Evolutionary conservation across 2,113 vertebrate genomes (phyloP), one percentile per base, ranked within the genome.

Genomic region (Elanoides forficatus): DNA sequence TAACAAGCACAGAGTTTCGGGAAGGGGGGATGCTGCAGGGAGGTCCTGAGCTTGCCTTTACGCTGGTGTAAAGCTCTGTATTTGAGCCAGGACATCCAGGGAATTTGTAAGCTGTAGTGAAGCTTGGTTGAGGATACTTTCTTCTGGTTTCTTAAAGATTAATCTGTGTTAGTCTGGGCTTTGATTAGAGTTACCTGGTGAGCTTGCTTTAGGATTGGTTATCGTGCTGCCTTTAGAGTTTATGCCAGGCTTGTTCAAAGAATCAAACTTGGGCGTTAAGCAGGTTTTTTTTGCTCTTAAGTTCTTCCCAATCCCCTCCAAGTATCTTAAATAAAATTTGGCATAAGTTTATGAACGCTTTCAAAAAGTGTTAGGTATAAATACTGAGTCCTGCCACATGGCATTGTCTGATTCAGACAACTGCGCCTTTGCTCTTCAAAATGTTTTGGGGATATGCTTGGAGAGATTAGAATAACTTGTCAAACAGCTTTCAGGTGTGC

Each of bases 391-490:
- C 12, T 91, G 52, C 60, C 48, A 21, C 10, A 1, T 32, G 43
- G 45, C 36, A 74, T 73, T 83, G 59, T 36, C 72, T 22, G 10
- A 40, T 81, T 89, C 23, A 75, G 60, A 34, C 34, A 55, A 4
- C 43, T 17, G 43, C 19, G 86, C 86, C 50, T 85, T 59, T 62
- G 65, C 76, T 88, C 43, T 90, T 66, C 48, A 40, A 3, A 73
- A 63, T 26, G 43, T 81, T 93, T 91, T 78, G 40, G 36, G 94
- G 91, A 81, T 95, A 15, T 82, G 94, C 76, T 91, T 53, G 73
- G 25, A 68, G 93, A 95, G 94, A 93, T 97, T 81, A 95, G 93
- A 95, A 94, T 89, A 97, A 97, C 95, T 95, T 84, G 97, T 95
- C 93, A 10, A 15, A 23, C 94, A 65, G 91, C 96, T 97, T 97